Base-by-base conservation (phyloP, 1,140 invertebrate genomes). In the Parasteatoda tepidariorum region DNA sequence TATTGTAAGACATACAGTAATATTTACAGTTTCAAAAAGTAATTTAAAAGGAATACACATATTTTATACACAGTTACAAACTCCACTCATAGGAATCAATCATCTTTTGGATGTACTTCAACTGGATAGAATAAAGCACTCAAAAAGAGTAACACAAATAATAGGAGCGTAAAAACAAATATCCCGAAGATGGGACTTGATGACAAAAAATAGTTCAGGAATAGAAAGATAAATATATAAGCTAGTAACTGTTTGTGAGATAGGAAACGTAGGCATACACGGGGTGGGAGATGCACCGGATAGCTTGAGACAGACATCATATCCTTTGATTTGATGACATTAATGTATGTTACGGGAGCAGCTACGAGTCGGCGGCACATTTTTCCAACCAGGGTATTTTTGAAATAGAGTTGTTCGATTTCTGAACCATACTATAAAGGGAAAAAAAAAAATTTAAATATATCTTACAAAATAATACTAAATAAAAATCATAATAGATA, bases 191-290 rank as follows among this genome's bases (percentile, higher is more conserved):
- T 48, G 11, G 78, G 78, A 71, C 71, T 55, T 34, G 18, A 82
- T 15, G 55, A 55, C 34, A 59, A 61, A 15, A 22, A 71, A 15
- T 71, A 82, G 18, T 4, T 34, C 7, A 57, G 41, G 31, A 85
- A 30, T 3, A 85, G 15, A 9, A 31, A 62, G 22, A 68, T 11
- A 31, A 76, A 31, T 5, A 84, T 70, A 78, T 86, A 88, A 24
- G 85, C 87, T 86, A 94, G 87, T 28, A 92, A 92, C 48, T 91
- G 89, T 83, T 94, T 92, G 74, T 91, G 93, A 2, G 93, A 94
- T 5, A 94, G 88, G 62, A 90, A 88, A 55, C 95, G 90, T 15
- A 96, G 88, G 86, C 92, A 94, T 13, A 96, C 70, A 76, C 94
- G 90, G 3, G 95, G 92, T 1, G 92, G 93, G 15, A 94, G 87